phyloP scores from a whole-genome alignment of 1,140 invertebrate genomes.

The Batillaria attramentaria region DNA sequence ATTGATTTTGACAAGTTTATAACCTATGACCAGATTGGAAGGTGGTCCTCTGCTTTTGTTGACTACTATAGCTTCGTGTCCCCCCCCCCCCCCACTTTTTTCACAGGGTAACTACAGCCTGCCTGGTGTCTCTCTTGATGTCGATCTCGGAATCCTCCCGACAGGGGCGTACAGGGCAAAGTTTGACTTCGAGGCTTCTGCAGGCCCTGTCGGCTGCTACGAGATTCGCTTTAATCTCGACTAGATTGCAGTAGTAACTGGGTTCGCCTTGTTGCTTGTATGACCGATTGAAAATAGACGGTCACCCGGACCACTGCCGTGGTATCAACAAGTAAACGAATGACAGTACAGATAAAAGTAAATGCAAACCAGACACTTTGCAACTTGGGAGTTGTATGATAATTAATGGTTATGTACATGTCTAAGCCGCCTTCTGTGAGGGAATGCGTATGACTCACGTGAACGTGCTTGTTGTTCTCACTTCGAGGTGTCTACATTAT shows the following conservation, averaged over 20 bases:
- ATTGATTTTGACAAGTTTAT: not conserved
- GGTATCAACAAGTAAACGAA: no score
- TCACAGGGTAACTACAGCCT: conserved; percentile 24
- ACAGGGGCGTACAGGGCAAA: not conserved
- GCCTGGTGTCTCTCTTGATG: not conserved
- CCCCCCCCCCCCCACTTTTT: not conserved
- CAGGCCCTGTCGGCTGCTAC: conserved; percentile 14
- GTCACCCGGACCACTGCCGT: no score
- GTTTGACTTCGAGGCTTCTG: not conserved
- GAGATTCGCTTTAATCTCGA: not conserved
- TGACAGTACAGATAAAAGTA: no score
- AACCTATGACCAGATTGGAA: not conserved
- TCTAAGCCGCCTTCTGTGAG: no score
- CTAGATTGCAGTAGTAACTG: not conserved
- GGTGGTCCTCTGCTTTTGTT: not conserved
- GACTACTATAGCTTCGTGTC: not conserved
- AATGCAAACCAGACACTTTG: no score
- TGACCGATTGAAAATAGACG: no score
- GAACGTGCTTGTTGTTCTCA: no score
- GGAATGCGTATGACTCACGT: no score
- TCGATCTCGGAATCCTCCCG: conserved; percentile 3
- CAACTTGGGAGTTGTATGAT: no score
- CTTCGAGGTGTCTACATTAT: no score
- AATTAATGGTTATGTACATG: no score
- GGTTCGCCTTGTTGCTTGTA: no score